A percentile compares a stretch with the other conserved stretches of the same genome.
Conservation (phyloP, 2,113 vertebrate genomes). For the Pterocles gutturalis region DNA sequence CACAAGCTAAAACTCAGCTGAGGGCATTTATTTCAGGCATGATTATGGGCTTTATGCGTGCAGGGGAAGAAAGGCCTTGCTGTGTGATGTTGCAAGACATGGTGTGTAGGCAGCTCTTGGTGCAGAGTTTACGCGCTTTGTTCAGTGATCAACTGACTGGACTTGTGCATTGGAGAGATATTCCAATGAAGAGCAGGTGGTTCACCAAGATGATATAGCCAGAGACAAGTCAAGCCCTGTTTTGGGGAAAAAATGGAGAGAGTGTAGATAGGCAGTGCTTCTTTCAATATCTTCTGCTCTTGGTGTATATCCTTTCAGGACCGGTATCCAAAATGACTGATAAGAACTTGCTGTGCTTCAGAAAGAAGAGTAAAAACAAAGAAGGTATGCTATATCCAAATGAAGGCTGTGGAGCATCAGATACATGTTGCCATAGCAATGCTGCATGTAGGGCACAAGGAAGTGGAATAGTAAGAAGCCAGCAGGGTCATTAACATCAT, state of each 20-base stretch:
- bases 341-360: not conserved
- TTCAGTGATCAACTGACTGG: not conserved
- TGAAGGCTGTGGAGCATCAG: not conserved
- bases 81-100: fast-evolving
- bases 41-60: not conserved
- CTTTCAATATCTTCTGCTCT: not conserved
- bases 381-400: not conserved
- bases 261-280: not conserved
- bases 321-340: not conserved
- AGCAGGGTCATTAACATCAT: not conserved
- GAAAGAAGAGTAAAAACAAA: not conserved
- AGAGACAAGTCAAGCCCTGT: not conserved
- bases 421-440: not conserved
- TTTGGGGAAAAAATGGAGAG: not conserved
- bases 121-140: not conserved
- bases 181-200: fast-evolving
- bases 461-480: not conserved
- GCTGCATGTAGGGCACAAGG: not conserved
- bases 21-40: not conserved
- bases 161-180: not conserved
- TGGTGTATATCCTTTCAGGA: not conserved
- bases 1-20: not conserved
- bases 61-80: not conserved
- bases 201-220: not conserved
- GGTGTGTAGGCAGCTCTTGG: not conserved